Evolutionary conservation across 2,113 vertebrate genomes (phyloP), one percentile per base, ranked within the genome.

Genomic region (Oncorhynchus nerka): DNA sequence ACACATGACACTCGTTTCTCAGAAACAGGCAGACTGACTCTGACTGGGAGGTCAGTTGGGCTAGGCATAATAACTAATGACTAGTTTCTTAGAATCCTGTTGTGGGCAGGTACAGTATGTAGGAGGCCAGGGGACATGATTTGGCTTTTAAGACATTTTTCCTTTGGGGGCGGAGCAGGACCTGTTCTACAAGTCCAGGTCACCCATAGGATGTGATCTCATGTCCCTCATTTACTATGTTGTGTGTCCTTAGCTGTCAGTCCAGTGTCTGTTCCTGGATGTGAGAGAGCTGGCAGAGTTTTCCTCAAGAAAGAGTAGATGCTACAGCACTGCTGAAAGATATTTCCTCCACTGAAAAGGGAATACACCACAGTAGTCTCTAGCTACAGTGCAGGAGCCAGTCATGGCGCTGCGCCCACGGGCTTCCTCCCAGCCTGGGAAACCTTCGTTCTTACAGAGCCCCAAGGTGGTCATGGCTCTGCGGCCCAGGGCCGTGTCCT

Each of bases 401-500:
- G 30, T 75, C 61, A 93, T 93, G 93, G 83, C 92, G 39, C 19
- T 83, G 78, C 89, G 93, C 3, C 92, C 91, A 0, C 88, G 93
- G 32, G 92, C 93, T 34, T 89, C 90, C 62, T 93, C 93, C 7
- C 92, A 94, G 75, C 92, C 93, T 3, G 90, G 90, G 71, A 91
- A 82, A 73, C 79, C 83, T 19, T 87, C 79, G 20, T 74, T 89
- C 16, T 62, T 91, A 77, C 91, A 89, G 11, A 90, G 68, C 70
- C 75, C 89, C 45, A 90, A 91, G 70, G 68, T 75, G 1, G 51
- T 64, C 4, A 62, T 75, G 0, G 69, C 67, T 61, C 76, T 89
- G 0, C 86, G 92, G 1, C 91, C 90, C 0, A 89, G 93, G 30
- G 92, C 93, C 0, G 68, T 81, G 13, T 91, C 92, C 20, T 88